Evolutionary conservation across 1,140 invertebrate genomes (phyloP).

Genomic region (Brachionus paranguensis): DNA sequence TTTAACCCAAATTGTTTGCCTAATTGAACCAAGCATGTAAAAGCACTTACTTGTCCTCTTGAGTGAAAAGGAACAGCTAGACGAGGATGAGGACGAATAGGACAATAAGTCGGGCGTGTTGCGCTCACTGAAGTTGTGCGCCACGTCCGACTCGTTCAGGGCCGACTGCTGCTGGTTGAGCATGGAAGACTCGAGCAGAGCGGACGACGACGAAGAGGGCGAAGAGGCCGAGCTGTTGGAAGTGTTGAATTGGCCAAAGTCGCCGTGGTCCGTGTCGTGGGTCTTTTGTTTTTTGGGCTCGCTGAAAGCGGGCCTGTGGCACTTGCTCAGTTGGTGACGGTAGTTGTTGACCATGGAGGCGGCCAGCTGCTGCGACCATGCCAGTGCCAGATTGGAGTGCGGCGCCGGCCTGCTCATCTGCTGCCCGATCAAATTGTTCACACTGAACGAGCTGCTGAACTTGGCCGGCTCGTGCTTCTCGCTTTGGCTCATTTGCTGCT

Average conservation of each 20-base stretch:
- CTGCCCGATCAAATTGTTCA: not conserved
- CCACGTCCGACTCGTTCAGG: not conserved
- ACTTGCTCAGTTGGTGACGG: not conserved
- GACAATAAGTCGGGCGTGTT: not conserved
- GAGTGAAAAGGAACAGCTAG: not conserved
- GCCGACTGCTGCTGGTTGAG: not conserved
- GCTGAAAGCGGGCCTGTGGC: not conserved
- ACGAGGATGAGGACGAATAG: not conserved
- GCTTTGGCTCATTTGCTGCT: not conserved
- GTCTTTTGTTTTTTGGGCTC: not conserved
- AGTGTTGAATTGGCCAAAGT: not conserved
- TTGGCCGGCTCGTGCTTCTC: not conserved
- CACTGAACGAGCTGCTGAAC: slow-evolving; percentile 1
- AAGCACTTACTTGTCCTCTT: not conserved
- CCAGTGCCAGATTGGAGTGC: not conserved
- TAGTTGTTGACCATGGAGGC: not conserved
- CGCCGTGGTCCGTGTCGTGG: not conserved
- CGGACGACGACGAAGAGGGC: not conserved
- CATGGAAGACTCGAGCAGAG: not conserved
- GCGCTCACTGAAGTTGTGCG: not conserved
- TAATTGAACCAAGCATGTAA: not conserved
- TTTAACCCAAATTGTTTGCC: not conserved
- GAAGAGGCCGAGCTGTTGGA: not conserved
- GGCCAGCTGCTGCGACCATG: not conserved
- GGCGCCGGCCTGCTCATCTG: not conserved